Percentiles rank a stretch among this genome's conserved stretches.
These are phyloP conservation scores for Cheilosia impressa DNA, from an alignment of 2,888 invertebrate genomes.

Conservation along the genomic window DNA sequence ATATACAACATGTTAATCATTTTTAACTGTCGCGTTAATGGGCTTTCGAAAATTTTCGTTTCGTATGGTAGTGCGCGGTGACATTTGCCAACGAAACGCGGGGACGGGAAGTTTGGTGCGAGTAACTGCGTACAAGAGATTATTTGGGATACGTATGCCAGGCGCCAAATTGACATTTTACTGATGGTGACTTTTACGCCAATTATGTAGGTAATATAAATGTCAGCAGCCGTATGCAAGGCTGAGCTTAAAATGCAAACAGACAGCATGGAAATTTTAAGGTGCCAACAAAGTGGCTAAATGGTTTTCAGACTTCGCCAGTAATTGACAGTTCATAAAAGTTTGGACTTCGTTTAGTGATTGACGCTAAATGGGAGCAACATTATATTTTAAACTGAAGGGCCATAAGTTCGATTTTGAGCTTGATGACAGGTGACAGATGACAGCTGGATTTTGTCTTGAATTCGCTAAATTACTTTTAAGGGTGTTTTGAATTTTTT, in stretches of 20 bases:
- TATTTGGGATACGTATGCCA: constrained; percentile 43
- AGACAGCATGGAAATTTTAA: background rate
- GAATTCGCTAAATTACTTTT: no score
- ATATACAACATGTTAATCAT: constrained; percentile 61
- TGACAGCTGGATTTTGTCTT: no score
- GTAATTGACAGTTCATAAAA: no score
- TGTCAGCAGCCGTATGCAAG: constrained; percentile 10
- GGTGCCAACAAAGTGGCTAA: background rate
- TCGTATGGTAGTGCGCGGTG: constrained; percentile 11
- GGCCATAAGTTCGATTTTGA: no score
- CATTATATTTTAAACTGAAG: no score
- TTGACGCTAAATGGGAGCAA: no score
- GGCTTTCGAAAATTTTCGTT: constrained; percentile 51
- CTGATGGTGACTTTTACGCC: constrained; percentile 15
- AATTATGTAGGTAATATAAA: constrained; percentile 3
- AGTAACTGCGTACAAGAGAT: constrained; percentile 31
- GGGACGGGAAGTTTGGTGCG: background rate
- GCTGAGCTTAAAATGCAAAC: background rate
- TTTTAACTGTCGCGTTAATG: constrained; percentile 58
- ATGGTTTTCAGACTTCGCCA: no score
- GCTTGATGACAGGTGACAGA: no score
- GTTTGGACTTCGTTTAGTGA: no score
- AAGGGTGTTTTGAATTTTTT: no score
- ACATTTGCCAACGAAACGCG: constrained; percentile 19
- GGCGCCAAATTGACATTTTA: constrained; percentile 33